A percentile compares a stretch with the other conserved stretches of the same genome.
phyloP scores from a whole-genome alignment of 2,113 vertebrate genomes.

The Dicerorhinus sumatrensis region DNA sequence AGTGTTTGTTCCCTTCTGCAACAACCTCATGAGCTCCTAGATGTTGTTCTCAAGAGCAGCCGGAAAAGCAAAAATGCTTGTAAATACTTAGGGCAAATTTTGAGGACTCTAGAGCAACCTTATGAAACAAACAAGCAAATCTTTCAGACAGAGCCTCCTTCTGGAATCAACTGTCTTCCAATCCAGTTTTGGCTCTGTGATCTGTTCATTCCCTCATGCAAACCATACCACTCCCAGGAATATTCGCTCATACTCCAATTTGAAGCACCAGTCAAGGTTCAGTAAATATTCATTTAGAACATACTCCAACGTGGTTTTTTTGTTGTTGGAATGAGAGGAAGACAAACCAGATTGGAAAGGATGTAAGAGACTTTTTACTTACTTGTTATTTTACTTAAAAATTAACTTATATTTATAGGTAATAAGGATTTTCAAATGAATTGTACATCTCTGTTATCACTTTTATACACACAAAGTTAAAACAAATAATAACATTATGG shows the following conservation, averaged over 20 bases:
- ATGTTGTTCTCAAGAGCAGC: neutral
- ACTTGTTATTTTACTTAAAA: neutral
- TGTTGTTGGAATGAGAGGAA: neutral
- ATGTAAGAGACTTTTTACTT: neutral
- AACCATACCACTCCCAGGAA: neutral
- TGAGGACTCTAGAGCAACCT: no score
- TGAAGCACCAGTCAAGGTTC: neutral
- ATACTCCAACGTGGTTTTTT: neutral
- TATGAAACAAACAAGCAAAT: neutral
- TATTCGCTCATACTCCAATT: neutral
- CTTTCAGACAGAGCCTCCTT: neutral
- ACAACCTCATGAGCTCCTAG: neutral
- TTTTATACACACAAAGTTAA: neutral
- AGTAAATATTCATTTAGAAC: neutral
- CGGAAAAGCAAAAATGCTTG: neutral
- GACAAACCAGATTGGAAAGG: neutral
- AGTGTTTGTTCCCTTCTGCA: neutral
- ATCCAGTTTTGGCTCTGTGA: neutral
- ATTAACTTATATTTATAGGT: neutral
- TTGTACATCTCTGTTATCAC: neutral
- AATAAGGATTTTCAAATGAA: neutral
- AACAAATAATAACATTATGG: neutral
- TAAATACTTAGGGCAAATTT: neutral
- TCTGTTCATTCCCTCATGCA: neutral
- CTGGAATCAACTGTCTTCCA: neutral